Base-by-base conservation (phyloP, 2,113 vertebrate species). In the Xyliphius kryptos region DNA sequence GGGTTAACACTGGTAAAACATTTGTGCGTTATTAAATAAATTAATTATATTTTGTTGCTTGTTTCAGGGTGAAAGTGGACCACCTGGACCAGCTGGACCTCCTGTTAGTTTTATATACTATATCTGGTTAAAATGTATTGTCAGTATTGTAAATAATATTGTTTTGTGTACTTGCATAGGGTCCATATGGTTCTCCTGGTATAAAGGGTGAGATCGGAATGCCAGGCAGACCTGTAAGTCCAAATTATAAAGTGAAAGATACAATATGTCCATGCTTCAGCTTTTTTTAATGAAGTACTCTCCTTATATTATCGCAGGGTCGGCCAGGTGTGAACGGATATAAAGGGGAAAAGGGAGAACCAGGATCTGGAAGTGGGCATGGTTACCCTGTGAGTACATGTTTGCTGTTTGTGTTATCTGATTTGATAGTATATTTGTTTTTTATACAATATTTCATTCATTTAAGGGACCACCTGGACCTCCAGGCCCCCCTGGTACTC, bases 191-290 rank as follows among this genome's bases (percentile, higher is more conserved):
- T 52, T 79, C 80, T 51, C 14, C 74, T 0, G 94, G 94, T 14
- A 72, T 77, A 48, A 99, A 99, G 58, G 96, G 96, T 67, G 96
- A 98, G 77, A 92, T 98, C 0, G 96, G 95, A 64, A 82, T 98
- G 59, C 96, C 96, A 0, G 96, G 96, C 61, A 84, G 96, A 79
- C 90, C 94, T 0, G 96, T 99, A 73, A 91, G 91, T 81, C 46
- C 22, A 17, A 16, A 10, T 56, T 36, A 17, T 40, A 9, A 56
- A 66, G 9, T n/a, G 15, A 11, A 52, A 56, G 4, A 16, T 56
- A 2, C 13, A 13, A 12, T 20, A 14, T 41, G 14, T 48, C 32
- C 11, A 54, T 38, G 32, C 54, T 15, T 2, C 8, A 43, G 3
- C 47, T 10, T 26, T 20, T 36, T 19, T 32, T 17, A 8, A 14